Base-by-base conservation (phyloP, 2,113 vertebrate species). In the Rhea pennata region DNA sequence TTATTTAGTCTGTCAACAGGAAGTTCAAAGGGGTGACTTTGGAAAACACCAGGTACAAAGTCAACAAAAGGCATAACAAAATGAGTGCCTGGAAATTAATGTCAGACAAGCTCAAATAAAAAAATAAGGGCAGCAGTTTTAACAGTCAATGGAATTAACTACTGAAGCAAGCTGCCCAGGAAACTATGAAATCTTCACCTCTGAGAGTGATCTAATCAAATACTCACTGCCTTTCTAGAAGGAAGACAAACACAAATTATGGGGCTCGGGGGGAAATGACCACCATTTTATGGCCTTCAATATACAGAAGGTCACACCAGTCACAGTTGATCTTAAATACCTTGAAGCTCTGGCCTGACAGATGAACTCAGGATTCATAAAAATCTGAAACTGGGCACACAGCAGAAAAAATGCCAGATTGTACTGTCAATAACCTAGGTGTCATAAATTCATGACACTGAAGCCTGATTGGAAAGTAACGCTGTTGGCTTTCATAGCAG, bases 401-500 rank as follows among this genome's bases (percentile, higher is more conserved):
- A 58, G 56, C 56, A 58, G 56, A 58, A 31, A 58, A 58, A 58
- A 51, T 72, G 48, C 48, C 22, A 51, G 14, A 51, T 16, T 15
- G 9, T 36, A 16, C 20, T 15, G 31, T 51, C 22, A 26, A 36
- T 51, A 23, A 51, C 46, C 48, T n/a, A 36, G 31, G 33, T 51
- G 46, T 51, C 33, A 50, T 19, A 51, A 23, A 51, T n/a, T 26
- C 46, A 51, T 26, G 7, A 3, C 5, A 12, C 50, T 22, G 29
- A 74, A 88, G 76, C 36, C 9, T 69, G 33, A 3, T 70, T 29
- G 39, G 19, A 66, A 22, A n/a, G 39, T 44, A 56, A 78, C 7
- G 12, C 39, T 2, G 3, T 17, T 48, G 46, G 24, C 19, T 11
- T 50, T 50, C 58, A 6, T 4, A 7, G 39, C 0, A 1, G 14